Evolutionary conservation across 2,113 vertebrate species (phyloP), one percentile per base, ranked within the genome.

Genomic region (Hoplias malabaricus): DNA sequence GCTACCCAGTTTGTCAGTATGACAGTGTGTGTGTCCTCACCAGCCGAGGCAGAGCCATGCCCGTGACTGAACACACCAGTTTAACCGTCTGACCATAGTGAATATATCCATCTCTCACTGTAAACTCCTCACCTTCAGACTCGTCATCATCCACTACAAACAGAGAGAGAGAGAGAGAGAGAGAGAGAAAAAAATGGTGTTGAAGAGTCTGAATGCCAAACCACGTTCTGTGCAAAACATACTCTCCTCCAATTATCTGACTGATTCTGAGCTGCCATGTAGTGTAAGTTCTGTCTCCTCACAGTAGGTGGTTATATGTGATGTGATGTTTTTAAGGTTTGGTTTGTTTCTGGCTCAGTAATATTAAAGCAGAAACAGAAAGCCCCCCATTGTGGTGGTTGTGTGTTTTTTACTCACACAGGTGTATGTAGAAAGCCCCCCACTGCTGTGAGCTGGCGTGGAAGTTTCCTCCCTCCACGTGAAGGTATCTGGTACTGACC

Each of bases 401-500:
- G 61, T 14, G 19, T 25, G 25, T 29, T 59, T 56, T 34, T 67
- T 85, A 96, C 97, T 96, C 87, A 99, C 97, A 88, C 73, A 99
- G 95, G 87, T 99, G 97, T 87, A 99, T 98, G 87, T 92, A 95
- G 92, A 98, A 99, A 0, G 96, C 97, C 72, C 96, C 97, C 97
- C 97, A 99, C 85, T 99, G 96, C 38, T 98, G 96, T 69, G 97
- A 99, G 89, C 97, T 99, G 84, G 97, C 97, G 69, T 97, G 96
- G 87, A 99, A 99, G 89, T 98, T 98, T n/a, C 96, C 97, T 61
- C 97, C 96, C 91, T 99, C 97, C 82, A 98, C 97, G 62, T 99
- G 97, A 79, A 99, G 94, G 88, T 98, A 99, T 87, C 97, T 92
- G 82, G 97, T 99, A 83, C 97, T 99, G 82, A 99, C 97, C 1